Evolutionary conservation across 2,888 invertebrate genomes (phyloP).

Genomic region (Caenorhabditis japonica): DNA sequence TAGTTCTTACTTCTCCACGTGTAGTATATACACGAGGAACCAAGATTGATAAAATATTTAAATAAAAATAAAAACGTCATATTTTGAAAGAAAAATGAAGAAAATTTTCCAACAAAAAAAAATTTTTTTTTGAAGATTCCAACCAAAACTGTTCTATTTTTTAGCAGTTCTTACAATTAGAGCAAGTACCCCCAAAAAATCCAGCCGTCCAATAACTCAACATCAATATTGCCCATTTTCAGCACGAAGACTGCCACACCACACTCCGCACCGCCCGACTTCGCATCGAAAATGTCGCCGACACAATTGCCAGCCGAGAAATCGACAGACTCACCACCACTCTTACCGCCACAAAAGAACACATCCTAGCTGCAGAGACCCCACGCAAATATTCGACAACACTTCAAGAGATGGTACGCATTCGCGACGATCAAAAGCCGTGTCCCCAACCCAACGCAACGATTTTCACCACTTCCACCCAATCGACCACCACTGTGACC

Average conservation of each 20-base stretch:
- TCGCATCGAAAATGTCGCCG: conserved; percentile 27
- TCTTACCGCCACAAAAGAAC: conserved; percentile 8
- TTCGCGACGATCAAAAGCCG: conserved; percentile 39
- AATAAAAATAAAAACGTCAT: too few relatives aligned
- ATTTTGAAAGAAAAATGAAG: too few relatives aligned
- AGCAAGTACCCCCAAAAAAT: too few relatives aligned
- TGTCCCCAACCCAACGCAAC: conserved; percentile 57
- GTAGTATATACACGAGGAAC: too few relatives aligned
- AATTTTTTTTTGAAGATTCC: too few relatives aligned
- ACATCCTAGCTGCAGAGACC: neutral
- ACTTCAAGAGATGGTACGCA: conserved; percentile 34
- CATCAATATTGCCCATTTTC: neutral
- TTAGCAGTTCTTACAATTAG: too few relatives aligned
- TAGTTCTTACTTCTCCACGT: too few relatives aligned
- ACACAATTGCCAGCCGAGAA: conserved; percentile 26
- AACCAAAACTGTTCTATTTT: too few relatives aligned
- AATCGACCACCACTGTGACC: conserved; percentile 10
- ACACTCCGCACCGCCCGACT: conserved; percentile 24
- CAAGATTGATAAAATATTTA: too few relatives aligned
- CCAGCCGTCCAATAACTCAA: too few relatives aligned
- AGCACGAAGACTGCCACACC: conserved; percentile 47
- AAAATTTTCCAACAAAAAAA: too few relatives aligned
- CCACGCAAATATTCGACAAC: conserved; percentile 5
- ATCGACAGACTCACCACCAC: conserved; percentile 16
- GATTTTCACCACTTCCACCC: conserved; percentile 47